Base-by-base conservation (phyloP, 2,888 invertebrate species). In the Stenchaetothrips biformis region DNA sequence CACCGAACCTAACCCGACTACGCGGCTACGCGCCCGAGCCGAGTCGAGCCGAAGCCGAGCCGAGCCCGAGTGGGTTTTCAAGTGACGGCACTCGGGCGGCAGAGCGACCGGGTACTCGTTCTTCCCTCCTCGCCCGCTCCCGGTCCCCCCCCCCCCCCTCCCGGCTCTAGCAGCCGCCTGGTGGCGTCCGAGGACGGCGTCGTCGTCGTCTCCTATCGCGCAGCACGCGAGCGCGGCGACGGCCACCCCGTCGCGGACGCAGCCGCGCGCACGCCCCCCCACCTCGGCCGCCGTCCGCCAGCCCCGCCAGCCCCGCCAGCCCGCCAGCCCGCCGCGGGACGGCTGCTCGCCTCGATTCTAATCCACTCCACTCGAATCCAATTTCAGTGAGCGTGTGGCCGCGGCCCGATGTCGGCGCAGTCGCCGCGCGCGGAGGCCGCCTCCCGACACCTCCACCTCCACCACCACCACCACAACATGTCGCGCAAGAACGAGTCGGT, bases 351-450 rank as follows among this genome's bases (percentile, higher is more conserved):
- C 67, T 21, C 67, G 67, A 21, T 74, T 74, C 67, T 74, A 74
- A 74, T 74, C 67, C 67, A 74, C 67, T 74, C 67, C 67, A 74
- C 67, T 74, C 67, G 21, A 74, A 74, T 74, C 67, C 67, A 74
- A 74, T 74, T 74, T 74, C 67, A 74, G 67, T 74, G 9, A 74
- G 67, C 67, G 67, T 21, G n/a, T n/a, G 37, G 37, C 37, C 37
- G 37, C 37, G 37, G 37, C 67, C 67, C 67, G 67, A 74, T 74
- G 67, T 74, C 67, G 67, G 67, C 67, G 67, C 37, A 37, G 37
- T 37, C 37, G 37, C 37, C 37, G 37, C 67, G 67, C 67, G 67
- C 67, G 67, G 25, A 59, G 59, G 18, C 59, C 18, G 7, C 67
- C 67, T 53, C 53, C 3, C 53, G 53, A 9, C 13, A 13, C 53